Base-by-base conservation (phyloP, 2,888 invertebrate genomes). In the Orchesella flavescens region DNA sequence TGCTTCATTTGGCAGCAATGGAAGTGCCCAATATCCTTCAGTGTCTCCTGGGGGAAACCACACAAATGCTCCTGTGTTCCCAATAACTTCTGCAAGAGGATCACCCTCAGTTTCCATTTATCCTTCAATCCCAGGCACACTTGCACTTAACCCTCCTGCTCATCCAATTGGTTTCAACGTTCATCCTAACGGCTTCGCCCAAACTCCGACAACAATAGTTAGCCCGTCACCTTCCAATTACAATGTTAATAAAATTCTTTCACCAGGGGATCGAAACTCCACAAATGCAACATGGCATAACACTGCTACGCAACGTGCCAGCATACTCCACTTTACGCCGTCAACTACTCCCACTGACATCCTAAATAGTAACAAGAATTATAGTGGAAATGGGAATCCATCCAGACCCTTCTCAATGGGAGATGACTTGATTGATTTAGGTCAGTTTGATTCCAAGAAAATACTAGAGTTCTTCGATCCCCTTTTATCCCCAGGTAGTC, bases 381-480 rank as follows among this genome's bases (percentile, higher is more conserved):
- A 17, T 46, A 68, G 24, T 77, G 84, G 74, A 74, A 82, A 49
- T 53, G 69, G 66, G 15, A 59, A 63, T 23, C 23, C 55, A 24
- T 17, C 24, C 10, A 12, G 21, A 9, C 0, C 21, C 15, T 85
- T 68, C 57, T 82, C 19, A 71, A 79, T 71, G 69, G 86, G 75
- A 0, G 86, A 86, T 23, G 88, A 88, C 68, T 77, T 88, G 1
- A 87, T 88, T 77, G 87, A 89, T 87, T 89, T 86, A 84, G 89
- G 92, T 91, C 88, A 91, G 90, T 85, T 91, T 91, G 87, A 92
- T 91, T 88, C 92, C 92, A 61, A 92, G 74, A 95, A 95, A 91
- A 94, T 96, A 89, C 91, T 96, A 89, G 95, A 96, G 90, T 95
- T 95, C 85, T 96, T 96, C 90, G 96, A 96, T 92, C 96, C 96